Percentiles rank a stretch among this genome's conserved stretches.
phyloP scores from a whole-genome alignment of 2,888 invertebrate genomes.

The Cryptophagus acutangulus region DNA sequence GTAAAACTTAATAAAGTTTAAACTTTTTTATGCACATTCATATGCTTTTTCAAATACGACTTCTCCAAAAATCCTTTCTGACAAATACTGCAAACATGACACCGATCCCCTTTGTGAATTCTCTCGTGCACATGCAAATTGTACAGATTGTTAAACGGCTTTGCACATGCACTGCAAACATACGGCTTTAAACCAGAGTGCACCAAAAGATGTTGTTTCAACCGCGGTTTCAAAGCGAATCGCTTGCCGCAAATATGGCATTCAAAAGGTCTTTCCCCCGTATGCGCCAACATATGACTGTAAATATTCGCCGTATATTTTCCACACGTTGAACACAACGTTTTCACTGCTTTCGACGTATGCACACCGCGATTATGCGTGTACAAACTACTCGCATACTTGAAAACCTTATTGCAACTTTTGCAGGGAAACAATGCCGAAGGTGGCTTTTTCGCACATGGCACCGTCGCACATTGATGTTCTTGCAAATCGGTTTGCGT shows the following conservation, averaged over 20 bases:
- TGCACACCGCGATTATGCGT: slow-evolving; percentile 34
- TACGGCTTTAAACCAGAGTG: slow-evolving; percentile 37
- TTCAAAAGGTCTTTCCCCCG: slow-evolving; percentile 30
- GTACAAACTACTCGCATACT: slow-evolving; percentile 31
- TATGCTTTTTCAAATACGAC: slow-evolving; percentile 38
- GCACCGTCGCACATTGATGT: slow-evolving; percentile 31
- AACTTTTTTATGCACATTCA: slow-evolving; percentile 30
- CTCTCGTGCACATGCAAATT: slow-evolving; percentile 40
- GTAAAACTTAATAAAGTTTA: too few species aligned
- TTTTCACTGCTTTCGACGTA: slow-evolving; percentile 28
- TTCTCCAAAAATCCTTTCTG: slow-evolving; percentile 39
- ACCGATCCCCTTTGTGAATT: slow-evolving; percentile 36
- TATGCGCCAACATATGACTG: slow-evolving; percentile 35
- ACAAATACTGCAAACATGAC: slow-evolving; percentile 36
- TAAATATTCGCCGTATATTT: slow-evolving; percentile 35
- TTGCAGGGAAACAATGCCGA: slow-evolving; percentile 29
- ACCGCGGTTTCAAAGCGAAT: slow-evolving; percentile 32
- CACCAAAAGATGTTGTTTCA: slow-evolving; percentile 34
- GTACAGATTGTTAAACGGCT: slow-evolving; percentile 37
- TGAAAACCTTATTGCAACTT: slow-evolving; percentile 36
- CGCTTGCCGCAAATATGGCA: slow-evolving; percentile 36
- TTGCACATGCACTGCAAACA: slow-evolving; percentile 38
- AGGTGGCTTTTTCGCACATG: slow-evolving; percentile 1
- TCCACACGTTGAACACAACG: slow-evolving; percentile 36
- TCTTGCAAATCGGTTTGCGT: slow-evolving; percentile 27